Evolutionary conservation across 2,888 invertebrate genomes (phyloP), one percentile per base, ranked within the genome.

Genomic region (Macrophya annulata): DNA sequence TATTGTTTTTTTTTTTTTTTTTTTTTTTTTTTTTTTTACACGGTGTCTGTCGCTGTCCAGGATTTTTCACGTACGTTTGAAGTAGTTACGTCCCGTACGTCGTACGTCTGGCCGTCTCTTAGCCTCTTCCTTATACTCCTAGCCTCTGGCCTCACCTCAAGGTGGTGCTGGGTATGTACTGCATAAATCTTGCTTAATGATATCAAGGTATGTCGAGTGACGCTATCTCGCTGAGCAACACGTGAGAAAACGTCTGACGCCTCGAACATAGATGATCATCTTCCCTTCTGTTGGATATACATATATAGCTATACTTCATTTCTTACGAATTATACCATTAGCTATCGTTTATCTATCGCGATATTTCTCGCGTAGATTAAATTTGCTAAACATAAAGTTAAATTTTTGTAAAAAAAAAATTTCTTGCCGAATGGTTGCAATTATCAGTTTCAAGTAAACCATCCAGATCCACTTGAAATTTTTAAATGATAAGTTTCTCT

Each of bases 161-260:
- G 77, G 72, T 37, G 65, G 59, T 85, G 85, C 83, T 84, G 84
- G 65, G 71, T 83, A 83, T 83, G 87, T 85, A 87, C 88, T 88
- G 89, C 90, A 91, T 93, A 92, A 93, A 92, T 93, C 91, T 89
- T 88, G 89, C 89, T 91, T 91, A 92, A 92, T 92, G 92, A 91
- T 92, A 93, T 92, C 89, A 85, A 87, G 88, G 88, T 90, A 90
- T 89, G 89, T 87, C 89, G 86, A 87, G 86, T 88, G 91, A 91
- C 90, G 89, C 88, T 92, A 92, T 91, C 91, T 85, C 86, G 45
- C 85, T 31, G 85, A 89, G 86, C 88, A 87, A 89, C 89, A 90
- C 91, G 90, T 92, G 92, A 92, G 91, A 92, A 91, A 90, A 89
- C 86, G 89, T 85, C 90, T 89, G 91, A 92, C 91, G 90, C 91